These are phyloP conservation scores for Leptinotarsa lineolata DNA, from an alignment of 1,140 invertebrate species.

Conservation along the genomic window DNA sequence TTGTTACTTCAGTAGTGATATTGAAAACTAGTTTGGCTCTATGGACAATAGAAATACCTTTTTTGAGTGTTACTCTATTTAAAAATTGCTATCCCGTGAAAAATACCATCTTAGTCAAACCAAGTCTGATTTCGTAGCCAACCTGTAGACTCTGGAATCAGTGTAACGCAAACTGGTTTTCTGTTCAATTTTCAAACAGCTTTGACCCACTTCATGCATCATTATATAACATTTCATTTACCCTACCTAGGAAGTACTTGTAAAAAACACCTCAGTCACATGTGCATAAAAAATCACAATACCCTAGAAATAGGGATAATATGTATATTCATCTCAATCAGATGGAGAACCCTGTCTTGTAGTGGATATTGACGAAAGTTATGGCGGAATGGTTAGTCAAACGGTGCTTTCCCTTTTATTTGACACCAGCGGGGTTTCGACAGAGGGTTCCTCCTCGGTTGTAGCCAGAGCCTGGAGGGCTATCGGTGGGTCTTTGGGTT, in stretches of 20 bases:
- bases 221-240: too few relatives aligned
- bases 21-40: too few relatives aligned
- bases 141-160: too few relatives aligned
- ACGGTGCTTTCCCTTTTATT: constrained; percentile 63
- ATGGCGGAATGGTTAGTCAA: constrained; percentile 57
- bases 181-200: too few relatives aligned
- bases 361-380: constrained; percentile 31
- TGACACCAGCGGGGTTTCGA: constrained; percentile 61
- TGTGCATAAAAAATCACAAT: constrained; percentile 6
- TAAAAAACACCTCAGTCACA: neutral
- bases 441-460: constrained; percentile 58
- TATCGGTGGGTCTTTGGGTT: constrained; percentile 55
- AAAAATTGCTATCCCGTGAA: too few relatives aligned
- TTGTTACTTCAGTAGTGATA: too few relatives aligned
- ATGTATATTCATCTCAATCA: neutral
- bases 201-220: too few relatives aligned
- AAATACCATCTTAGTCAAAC: too few relatives aligned
- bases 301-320: neutral
- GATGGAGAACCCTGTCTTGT: constrained; percentile 27
- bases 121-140: too few relatives aligned
- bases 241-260: neutral
- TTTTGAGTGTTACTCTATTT: fast-evolving
- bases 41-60: too few relatives aligned
- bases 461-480: constrained; percentile 54
- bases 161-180: too few relatives aligned